Evolutionary conservation across 2,888 invertebrate genomes (phyloP).

Genomic region (Agrenia bidenticulata): DNA sequence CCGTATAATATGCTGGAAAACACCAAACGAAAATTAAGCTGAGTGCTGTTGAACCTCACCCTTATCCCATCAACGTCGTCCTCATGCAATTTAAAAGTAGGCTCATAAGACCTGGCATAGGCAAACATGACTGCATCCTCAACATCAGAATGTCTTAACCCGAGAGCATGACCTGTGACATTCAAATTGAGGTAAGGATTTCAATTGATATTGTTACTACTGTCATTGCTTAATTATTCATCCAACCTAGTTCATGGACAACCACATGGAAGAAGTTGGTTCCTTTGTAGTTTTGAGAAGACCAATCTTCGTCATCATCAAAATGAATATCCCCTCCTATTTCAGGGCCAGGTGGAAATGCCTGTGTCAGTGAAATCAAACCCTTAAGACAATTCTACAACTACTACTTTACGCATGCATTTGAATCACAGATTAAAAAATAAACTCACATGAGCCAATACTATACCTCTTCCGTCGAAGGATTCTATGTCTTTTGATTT

Average conservation of each 20-base stretch:
- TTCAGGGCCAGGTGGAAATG: constrained; percentile 37
- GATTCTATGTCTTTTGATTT: constrained; percentile 40
- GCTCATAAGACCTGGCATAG: constrained; percentile 28
- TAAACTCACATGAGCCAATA: constrained; percentile 26
- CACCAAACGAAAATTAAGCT: too few relatives aligned
- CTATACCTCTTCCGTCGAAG: constrained; percentile 33
- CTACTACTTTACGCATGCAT: too few relatives aligned
- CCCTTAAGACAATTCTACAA: not conserved
- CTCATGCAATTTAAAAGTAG: constrained; percentile 74
- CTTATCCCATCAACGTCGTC: constrained; percentile 86
- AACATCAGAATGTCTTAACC: constrained; percentile 34
- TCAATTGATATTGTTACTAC: too few relatives aligned
- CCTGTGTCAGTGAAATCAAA: constrained; percentile 17
- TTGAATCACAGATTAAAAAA: too few relatives aligned
- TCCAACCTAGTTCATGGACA: constrained; percentile 29
- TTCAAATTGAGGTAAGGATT: too few relatives aligned
- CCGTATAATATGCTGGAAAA: too few relatives aligned
- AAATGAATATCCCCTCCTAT: constrained; percentile 41
- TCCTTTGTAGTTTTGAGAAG: constrained; percentile 26
- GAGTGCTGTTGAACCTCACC: constrained; percentile 58
- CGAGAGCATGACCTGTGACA: constrained; percentile 10
- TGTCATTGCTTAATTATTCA: too few relatives aligned
- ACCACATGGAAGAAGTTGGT: constrained; percentile 36
- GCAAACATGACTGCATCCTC: constrained; percentile 40
- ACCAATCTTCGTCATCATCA: constrained; percentile 39